phyloP scores from a whole-genome alignment of 64 coral and sea anemone genomes.

The Montipora foliosa region DNA sequence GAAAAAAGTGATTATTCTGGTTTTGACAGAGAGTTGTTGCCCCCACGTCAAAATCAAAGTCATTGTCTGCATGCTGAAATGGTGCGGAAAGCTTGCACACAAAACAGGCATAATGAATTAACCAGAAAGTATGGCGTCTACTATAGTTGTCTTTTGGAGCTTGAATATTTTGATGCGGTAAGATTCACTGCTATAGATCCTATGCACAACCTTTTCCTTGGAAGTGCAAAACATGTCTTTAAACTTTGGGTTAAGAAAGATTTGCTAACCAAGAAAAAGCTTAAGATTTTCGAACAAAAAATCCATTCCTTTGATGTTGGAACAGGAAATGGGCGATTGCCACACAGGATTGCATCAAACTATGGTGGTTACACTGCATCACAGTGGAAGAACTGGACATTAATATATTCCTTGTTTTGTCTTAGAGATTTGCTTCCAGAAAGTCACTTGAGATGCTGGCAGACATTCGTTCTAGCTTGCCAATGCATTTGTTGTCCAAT shows the following conservation, averaged over 20 bases:
- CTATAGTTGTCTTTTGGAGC: conserved; percentile 62
- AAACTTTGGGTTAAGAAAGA: conserved; percentile 33
- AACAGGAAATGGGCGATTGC: conserved; percentile 36
- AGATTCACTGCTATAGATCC: conserved; percentile 72
- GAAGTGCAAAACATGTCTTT: conserved; percentile 52
- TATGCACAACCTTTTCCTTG: conserved; percentile 80
- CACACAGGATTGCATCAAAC: conserved; percentile 32
- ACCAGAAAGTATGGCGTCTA: conserved; percentile 67
- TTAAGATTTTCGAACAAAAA: conserved; percentile 21
- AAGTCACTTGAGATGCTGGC: conserved; percentile 1
- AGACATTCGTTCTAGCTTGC: conserved; percentile 12
- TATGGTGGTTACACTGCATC: conserved; percentile 17
- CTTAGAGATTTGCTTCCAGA: background rate
- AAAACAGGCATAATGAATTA: conserved; percentile 32
- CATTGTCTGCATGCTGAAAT: conserved; percentile 40
- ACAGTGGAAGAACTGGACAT: conserved; percentile 17
- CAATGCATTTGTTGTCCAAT: background rate
- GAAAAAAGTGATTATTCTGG: conserved; percentile 63
- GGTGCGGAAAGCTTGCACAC: conserved; percentile 39
- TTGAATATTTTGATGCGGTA: conserved; percentile 72
- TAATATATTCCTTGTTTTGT: conserved; percentile 6
- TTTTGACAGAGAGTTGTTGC: conserved; percentile 46
- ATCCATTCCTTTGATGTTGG: conserved; percentile 40
- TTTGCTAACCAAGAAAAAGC: conserved; percentile 13
- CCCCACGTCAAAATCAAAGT: conserved; percentile 9